Base-by-base conservation (phyloP, 1,140 invertebrate genomes). In the Zeugodacus cucurbitae region DNA sequence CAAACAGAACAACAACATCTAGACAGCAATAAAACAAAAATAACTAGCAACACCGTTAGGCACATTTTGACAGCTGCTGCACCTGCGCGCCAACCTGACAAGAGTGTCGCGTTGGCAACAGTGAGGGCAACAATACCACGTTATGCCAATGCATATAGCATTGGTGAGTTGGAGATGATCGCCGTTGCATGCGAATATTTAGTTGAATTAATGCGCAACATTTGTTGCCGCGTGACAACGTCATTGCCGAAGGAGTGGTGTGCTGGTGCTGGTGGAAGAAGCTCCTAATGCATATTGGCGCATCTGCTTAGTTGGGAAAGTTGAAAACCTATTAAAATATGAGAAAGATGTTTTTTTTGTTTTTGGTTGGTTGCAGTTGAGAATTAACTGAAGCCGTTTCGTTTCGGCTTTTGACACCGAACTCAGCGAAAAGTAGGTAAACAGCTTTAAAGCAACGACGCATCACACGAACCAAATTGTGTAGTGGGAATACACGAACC, bases 31-130 rank as follows among this genome's bases (percentile, higher is more conserved):
- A 74, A 74, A 74, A 37, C 22, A 41, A 74, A 10, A 37, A 74
- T 37, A n/a, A 74, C 32, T 74, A 74, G 22, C 67, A 74, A 74
- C 67, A 74, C 67, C 67, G 67, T 74, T 41, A 74, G 67, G 67
- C 20, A 10, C 37, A 34, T 41, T 74, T 74, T 41, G 67, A 41
- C 67, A 74, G 67, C 67, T 74, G 37, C 67, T 74, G 67, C 67
- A 74, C 67, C 67, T 74, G 67, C 29, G 32, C 34, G n/a, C n/a
- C n/a, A n/a, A 20, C 37, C 10, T 8, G 34, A 74, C 67, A 74
- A 32, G 48, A 74, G 34, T 74, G 67, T 41, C 67, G 67, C 22
- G 2, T 3, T 41, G 20, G 20, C 67, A n/a, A 22, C 34, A 37
- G n/a, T 6, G 41, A 41, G 20, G 41, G 8, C 32, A 74, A 22